Evolutionary conservation across 2,113 vertebrate genomes (phyloP), one percentile per base, ranked within the genome.

Genomic region (Chinchilla lanigera): DNA sequence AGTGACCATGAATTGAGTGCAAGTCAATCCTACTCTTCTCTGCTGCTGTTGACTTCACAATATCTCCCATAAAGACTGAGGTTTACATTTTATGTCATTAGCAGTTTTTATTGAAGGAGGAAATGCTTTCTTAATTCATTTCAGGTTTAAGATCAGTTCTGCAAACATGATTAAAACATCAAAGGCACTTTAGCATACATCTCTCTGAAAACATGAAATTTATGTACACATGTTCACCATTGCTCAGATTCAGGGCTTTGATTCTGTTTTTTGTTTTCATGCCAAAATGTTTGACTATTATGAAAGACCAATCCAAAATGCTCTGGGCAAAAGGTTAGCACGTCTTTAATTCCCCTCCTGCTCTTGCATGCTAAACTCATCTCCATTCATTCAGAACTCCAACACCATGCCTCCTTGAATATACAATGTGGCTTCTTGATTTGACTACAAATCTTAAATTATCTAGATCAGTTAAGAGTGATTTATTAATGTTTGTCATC

Each of bases 71-170:
- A 87, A 84, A 95, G 86, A 93, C 50, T 44, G 69, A 86, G 54
- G 33, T 90, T 93, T 92, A n/a, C 50, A 83, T 82, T 56, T 60
- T 86, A 86, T 33, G 60, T 78, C 78, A 80, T 73, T 56, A 78
- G 86, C 33, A 92, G 63, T 77, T 90, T 92, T 97, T 92, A 97
- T n/a, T 88, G 84, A 96, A 84, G 80, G 44, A 89, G 84, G 38
- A 82, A 94, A 47, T 44, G 38, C 0, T 26, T 56, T 60, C 58
- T 95, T 0, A 0, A 56, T 96, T 97, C 92, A 83, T 47, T 89
- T 92, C 80, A 77, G 86, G 33, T 63, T 94, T 73, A 93, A 96
- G 86, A 94, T 16, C 16, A 89, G 69, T 82, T 7, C 0, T 90
- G 63, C 90, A 94, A 95, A 58, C 92, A 94, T 1, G 86, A 89